These are phyloP conservation scores for Archilochus colubris DNA, from an alignment of 2,113 vertebrate species.

Conservation along the genomic window DNA sequence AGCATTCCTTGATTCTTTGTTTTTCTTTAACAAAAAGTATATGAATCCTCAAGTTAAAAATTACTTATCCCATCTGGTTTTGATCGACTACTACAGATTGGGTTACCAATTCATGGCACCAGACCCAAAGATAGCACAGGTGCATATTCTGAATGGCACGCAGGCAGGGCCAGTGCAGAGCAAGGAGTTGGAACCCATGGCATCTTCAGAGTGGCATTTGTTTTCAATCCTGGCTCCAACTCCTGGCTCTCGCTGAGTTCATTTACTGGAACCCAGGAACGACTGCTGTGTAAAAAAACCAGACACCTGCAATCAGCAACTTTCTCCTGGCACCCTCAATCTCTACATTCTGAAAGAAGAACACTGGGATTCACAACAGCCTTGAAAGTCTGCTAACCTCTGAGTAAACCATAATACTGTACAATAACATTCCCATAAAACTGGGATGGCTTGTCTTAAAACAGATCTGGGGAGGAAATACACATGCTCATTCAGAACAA, in stretches of 20 bases:
- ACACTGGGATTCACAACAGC: fast-evolving
- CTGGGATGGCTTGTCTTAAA: neutral
- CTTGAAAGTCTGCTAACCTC: neutral
- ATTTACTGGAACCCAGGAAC: neutral
- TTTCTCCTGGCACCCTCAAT: neutral
- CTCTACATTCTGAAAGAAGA: neutral
- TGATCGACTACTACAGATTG: slow-evolving; percentile 52
- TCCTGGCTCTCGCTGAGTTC: neutral
- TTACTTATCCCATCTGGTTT: slow-evolving; percentile 46
- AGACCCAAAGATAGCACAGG: slow-evolving; percentile 46
- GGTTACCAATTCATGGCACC: slow-evolving; percentile 45
- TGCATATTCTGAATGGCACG: neutral
- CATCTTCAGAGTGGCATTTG: slow-evolving; percentile 12
- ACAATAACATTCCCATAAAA: neutral
- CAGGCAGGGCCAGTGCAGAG: neutral
- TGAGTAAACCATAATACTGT: neutral
- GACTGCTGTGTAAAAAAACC: neutral
- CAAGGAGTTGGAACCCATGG: neutral
- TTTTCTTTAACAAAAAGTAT: neutral
- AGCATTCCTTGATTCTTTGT: neutral
- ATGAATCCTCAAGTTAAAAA: slow-evolving; percentile 9
- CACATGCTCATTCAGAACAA: neutral
- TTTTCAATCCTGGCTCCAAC: neutral
- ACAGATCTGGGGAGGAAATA: neutral
- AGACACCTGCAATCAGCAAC: neutral